Conservation (phyloP, 2,888 invertebrate species). For the Diplazon laetatorius region DNA sequence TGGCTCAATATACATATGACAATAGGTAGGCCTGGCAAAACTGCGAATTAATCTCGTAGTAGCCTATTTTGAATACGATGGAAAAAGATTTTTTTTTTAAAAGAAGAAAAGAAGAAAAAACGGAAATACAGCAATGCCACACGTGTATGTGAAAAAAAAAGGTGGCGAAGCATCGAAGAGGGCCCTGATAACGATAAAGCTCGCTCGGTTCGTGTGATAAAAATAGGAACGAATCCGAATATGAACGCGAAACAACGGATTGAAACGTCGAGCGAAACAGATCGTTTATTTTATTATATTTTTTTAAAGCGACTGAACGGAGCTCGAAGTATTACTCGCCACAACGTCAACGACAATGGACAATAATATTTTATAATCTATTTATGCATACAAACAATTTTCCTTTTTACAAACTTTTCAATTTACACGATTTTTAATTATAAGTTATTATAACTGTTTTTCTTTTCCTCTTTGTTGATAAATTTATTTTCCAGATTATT, state of each 20-base stretch:
- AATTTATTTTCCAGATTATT: constrained; percentile 75
- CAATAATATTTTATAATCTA: constrained; percentile 53
- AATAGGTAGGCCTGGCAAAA: constrained; percentile 34
- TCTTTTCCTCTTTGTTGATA: constrained; percentile 70
- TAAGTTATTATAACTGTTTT: constrained; percentile 69
- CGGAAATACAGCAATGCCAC: constrained; percentile 30
- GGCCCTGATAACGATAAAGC: constrained; percentile 50
- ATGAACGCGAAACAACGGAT: constrained; percentile 28
- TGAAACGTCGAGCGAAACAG: constrained; percentile 50
- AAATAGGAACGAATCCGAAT: constrained; percentile 31
- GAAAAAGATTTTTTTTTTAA: constrained; percentile 30
- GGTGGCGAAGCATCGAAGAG: constrained; percentile 46
- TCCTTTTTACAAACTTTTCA: constrained; percentile 62
- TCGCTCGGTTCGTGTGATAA: constrained; percentile 63
- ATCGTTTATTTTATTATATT: constrained; percentile 45
- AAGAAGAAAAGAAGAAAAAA: constrained; percentile 14
- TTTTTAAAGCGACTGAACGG: constrained; percentile 25
- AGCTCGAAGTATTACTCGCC: constrained; percentile 31
- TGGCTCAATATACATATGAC: constrained; percentile 54
- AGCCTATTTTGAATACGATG: constrained; percentile 31
- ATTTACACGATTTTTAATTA: constrained; percentile 71
- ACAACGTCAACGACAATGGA: constrained; percentile 7
- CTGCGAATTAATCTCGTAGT: constrained; percentile 46
- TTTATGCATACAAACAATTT: constrained; percentile 56
- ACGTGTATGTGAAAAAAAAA: constrained; percentile 25